Base-by-base conservation (phyloP, 2,888 invertebrate species). In the Ashinkailepas kermadecensis region DNA sequence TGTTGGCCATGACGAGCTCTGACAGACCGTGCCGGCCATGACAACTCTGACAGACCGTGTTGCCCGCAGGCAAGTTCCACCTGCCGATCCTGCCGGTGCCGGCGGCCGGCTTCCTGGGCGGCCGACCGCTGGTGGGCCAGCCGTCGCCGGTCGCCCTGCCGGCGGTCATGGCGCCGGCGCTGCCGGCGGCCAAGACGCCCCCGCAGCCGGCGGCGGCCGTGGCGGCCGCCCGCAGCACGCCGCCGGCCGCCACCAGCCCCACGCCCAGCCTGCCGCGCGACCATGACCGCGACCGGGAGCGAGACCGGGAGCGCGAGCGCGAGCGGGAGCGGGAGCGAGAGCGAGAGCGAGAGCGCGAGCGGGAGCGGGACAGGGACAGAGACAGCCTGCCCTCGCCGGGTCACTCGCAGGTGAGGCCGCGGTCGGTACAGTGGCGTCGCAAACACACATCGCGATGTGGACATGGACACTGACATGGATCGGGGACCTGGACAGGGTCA, bases 11-110 rank as follows among this genome's bases (percentile, higher is more conserved):
- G 39, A 39, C 39, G n/a, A 39, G 4, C 39, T 39, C 39, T 39
- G 39, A 39, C 39, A 3, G 39, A 39, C 39, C 39, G 39, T 39
- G 2, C 39, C 39, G 39, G 39, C 39, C 39, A 4, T 39, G 39
- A 39, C 39, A 39, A 39, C 39, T 39, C 39, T 39, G 39, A 39
- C 39, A 3, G 39, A 39, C 39, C 39, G 39, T 39, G 6, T 39
- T 10, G 9, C 9, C 21, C 23, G 74, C 74, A 74, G 74, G 74
- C 8, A 74, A 74, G 54, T 74, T 74, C 74, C 74, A 74, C 74
- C 39, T 74, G 74, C 74, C 74, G 18, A 25, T 74, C 7, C 54
- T 74, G 74, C 74, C 74, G 54, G 74, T 74, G 54, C 74, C 74
- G 54, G 54, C 74, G 18, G 74, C 54, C 39, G 74, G 74, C 13